Base-by-base conservation (phyloP, 64 coral and sea anemone species). In the Astreopora myriophthalma region DNA sequence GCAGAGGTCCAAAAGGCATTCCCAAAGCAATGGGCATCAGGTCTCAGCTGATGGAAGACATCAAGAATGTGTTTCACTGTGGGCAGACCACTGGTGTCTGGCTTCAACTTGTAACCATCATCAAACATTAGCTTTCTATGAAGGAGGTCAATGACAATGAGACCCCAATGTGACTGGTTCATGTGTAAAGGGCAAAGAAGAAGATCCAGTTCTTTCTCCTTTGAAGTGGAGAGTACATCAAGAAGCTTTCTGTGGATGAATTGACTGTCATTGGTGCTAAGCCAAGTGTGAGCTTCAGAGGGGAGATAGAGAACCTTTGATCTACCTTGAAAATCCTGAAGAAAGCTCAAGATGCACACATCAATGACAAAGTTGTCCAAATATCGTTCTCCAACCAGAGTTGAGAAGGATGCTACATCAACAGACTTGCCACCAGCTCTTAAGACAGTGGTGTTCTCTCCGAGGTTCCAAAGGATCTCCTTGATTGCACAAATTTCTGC, bases 371-470 rank as follows among this genome's bases (percentile, higher is more conserved):
- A 91, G 58, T 91, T 91, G 75, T 90, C 77, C 20, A 84, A 27
- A 58, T 83, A 91, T 16, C 77, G 27, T 48, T 91, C 76, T 60
- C 67, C 63, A 49, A 83, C 76, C 39, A 91, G 66, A 24, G 71
- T 92, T 25, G 80, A 80, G 71, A 92, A 92, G 25, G 90, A 92
- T 76, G 44, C 5, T 1, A 92, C 71, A 86, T 92, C 87, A 68
- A 89, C 34, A 1, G 73, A 78, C 87, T 89, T 89, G 34, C 9
- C 14, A 65, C 87, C 87, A 89, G 57, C 33, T 61, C 57, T 62
- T 52, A 89, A 40, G 20, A 89, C 19, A 12, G 87, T 44, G 5
- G 30, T 52, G 5, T 31, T 48, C 30, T 14, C 10, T 14, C 74
- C 39, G 1, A 6, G 73, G 9, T 76, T 32, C 86, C 86, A 88